Base-by-base conservation (phyloP, 2,113 vertebrate species). In the Pteruthius melanotis region DNA sequence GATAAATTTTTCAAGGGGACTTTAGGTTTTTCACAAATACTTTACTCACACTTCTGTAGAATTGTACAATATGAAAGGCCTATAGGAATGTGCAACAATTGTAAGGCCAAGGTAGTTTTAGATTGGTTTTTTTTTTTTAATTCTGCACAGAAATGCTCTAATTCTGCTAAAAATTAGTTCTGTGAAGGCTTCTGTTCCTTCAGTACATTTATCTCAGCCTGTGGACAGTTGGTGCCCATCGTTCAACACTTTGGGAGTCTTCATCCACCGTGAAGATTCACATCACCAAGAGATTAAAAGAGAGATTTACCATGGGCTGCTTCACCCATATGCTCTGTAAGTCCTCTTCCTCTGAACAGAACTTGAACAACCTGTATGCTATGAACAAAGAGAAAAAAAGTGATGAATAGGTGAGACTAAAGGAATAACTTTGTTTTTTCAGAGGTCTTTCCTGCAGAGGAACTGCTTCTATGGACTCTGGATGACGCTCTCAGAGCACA, bases 1-100 rank as follows among this genome's bases (percentile, higher is more conserved):
- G 45, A 31, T 0, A 0, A 18, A 2, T 22, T 47, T 70, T 70
- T 71, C 33, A 37, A 70, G 26, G 9, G 15, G 4, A 68, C 28
- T 69, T 68, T 31, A 35, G 7, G 10, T 57, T 61, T 18, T 11
- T 52, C 44, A 45, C 30, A 45, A 49, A 77, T 47, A 63, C 45
- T 74, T 86, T 37, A 37, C 20, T 31, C 40, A 44, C 23, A 16
- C 7, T 81, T 65, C 68, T 68, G 17, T 42, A 64, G 27, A 63
- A 10, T 40, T 49, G 24, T 14, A 9, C 10, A 63, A 30, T 7
- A 7, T 31, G 16, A 66, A 92, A 81, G 23, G 19, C n/a, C 33
- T 80, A 37, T 28, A 72, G 33, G 30, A 64, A 76, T n/a, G 30
- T 57, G 45, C 20, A 80, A 23, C 12, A 40, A 21, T 18, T 66